Evolutionary conservation across 2,888 invertebrate genomes (phyloP), one percentile per base, ranked within the genome.

Genomic region (Cephus spinipes): DNA sequence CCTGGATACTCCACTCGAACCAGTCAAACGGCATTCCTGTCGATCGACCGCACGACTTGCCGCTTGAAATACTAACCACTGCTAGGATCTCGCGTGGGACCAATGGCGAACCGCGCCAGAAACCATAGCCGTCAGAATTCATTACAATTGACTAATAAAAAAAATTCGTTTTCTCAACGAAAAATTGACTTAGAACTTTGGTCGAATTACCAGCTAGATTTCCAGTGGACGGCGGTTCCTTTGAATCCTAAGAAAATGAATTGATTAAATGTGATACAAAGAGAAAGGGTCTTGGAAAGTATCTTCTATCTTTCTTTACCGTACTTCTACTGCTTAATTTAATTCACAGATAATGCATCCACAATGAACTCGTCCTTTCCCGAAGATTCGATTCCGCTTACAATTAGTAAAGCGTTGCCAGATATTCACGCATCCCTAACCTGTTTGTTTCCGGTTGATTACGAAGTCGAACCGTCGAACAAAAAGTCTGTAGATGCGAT

Each of bases 1-100:
- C 35, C 34, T 30, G 33, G 33, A 33, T 34, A 23, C 34, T 32
- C 74, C 35, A 68, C 74, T 15, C 12, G 82, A 88, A 89, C 89
- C 88, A 85, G 89, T 89, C 85, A 76, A 83, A 83, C 87, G 81
- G 81, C 89, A 89, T 88, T 88, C 89, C 84, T 83, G 75, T 71
- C 84, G 83, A 84, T 86, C 83, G 80, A 80, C 81, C 79, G 78
- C 32, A 2, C 71, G 32, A 71, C 31, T 71, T 9, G 71, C 71
- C 6, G 71, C 31, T 32, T 12, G 12, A 15, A 71, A 71, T 32
- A 71, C 31, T 15, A 40, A 40, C 40, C 15, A 6, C 40, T 40
- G 3, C 40, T 55, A 23, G 15, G 23, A 2, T 55, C 23, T 55
- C 40, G 15, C 15, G 6, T 15, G 4, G 6, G 23, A 55, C 40